phyloP scores from a whole-genome alignment of 1,140 invertebrate species.

The Tetragnatha versicolor region DNA sequence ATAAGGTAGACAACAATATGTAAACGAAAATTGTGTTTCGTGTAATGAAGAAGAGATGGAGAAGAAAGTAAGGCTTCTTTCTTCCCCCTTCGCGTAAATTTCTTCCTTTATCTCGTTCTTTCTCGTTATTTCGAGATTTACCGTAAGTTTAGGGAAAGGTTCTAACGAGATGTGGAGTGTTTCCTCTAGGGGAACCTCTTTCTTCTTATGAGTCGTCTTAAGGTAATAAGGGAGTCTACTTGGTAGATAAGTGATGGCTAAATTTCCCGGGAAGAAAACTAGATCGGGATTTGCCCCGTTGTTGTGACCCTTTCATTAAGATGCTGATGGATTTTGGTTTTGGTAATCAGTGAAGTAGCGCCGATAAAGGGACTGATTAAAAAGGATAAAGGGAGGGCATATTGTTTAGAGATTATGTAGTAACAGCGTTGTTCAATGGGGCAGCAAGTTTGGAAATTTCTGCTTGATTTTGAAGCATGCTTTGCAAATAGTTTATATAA shows the following conservation, averaged over 20 bases:
- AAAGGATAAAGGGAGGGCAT: too few relatives aligned
- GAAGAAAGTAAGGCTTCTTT: conserved; percentile 12
- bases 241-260: conserved; percentile 21
- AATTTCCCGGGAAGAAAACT: conserved; percentile 10
- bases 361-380: too few relatives aligned
- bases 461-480: too few relatives aligned
- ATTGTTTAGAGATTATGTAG: too few relatives aligned
- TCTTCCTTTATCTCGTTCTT: conserved; percentile 32
- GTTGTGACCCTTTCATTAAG: conserved; percentile 17
- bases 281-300: conserved; percentile 18
- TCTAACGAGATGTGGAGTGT: conserved; percentile 29
- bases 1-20: conserved; percentile 35
- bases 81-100: conserved; percentile 28
- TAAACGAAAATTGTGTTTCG: conserved; percentile 29
- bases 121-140: conserved; percentile 44
- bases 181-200: neutral
- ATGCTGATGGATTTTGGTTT: conserved; percentile 12
- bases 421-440: too few relatives aligned
- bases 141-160: conserved; percentile 26
- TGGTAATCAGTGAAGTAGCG: conserved; percentile 25
- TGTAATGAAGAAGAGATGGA: conserved; percentile 28
- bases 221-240: conserved; percentile 33
- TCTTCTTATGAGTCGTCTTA: conserved; percentile 7
- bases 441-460: too few relatives aligned
- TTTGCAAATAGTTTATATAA: too few relatives aligned